Conservation (phyloP, 1,140 invertebrate genomes). For the Bombus balteatus region DNA sequence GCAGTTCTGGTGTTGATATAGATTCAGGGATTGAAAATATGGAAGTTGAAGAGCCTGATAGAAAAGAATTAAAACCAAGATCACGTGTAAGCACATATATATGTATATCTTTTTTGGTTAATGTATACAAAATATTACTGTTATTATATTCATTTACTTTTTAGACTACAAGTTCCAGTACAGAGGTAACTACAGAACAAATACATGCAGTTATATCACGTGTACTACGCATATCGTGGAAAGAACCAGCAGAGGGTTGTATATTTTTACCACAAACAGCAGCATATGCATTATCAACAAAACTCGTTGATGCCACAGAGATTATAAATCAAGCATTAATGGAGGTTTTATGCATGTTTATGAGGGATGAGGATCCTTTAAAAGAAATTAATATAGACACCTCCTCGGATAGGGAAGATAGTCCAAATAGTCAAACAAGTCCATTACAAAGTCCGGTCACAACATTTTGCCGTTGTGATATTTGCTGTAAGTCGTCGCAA, state of each 20-base stretch:
- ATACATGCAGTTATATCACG: slow-evolving; percentile 85
- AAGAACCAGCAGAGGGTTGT: slow-evolving; percentile 83
- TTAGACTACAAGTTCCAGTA: slow-evolving; percentile 82
- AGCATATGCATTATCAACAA: slow-evolving; percentile 81
- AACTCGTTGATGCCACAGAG: slow-evolving; percentile 82
- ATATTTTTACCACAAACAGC: slow-evolving; percentile 87
- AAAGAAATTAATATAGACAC: slow-evolving; percentile 82
- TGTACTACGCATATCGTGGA: slow-evolving; percentile 87
- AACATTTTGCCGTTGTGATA: slow-evolving; percentile 64
- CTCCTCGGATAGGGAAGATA: slow-evolving; percentile 81
- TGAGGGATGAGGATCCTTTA: slow-evolving; percentile 85
- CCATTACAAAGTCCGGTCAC: slow-evolving; percentile 72
- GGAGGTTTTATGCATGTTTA: slow-evolving; percentile 86
- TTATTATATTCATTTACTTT: slow-evolving; percentile 50
- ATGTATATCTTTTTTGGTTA: not conserved
- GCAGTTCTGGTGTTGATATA: slow-evolving; percentile 84
- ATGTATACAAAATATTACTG: not conserved
- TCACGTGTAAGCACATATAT: slow-evolving; percentile 73
- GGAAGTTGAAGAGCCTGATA: slow-evolving; percentile 86
- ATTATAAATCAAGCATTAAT: slow-evolving; percentile 86
- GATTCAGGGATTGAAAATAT: slow-evolving; percentile 90
- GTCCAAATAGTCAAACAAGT: slow-evolving; percentile 77
- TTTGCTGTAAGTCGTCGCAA: slow-evolving; percentile 78
- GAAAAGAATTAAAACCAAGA: slow-evolving; percentile 78
- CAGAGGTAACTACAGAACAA: slow-evolving; percentile 86